Base-by-base conservation (phyloP, 2,888 invertebrate genomes). In the Ethmia dodecea region DNA sequence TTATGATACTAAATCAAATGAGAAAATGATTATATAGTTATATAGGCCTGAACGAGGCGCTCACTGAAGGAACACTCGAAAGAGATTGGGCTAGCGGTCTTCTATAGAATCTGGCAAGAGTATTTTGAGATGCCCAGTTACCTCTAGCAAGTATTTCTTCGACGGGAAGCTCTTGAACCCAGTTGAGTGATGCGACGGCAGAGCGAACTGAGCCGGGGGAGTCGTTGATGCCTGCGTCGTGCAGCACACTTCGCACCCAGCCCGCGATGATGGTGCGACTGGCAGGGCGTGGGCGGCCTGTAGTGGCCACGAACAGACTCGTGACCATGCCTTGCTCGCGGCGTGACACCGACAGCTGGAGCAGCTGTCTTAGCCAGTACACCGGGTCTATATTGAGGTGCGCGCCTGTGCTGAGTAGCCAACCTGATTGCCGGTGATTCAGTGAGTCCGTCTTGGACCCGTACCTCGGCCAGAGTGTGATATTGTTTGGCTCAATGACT, bases 291-390 rank as follows among this genome's bases (percentile, higher is more conserved):
- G 10, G 10, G 3, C 3, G 10, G 2, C 15, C 15, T 5, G 3
- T 1, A n/a, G 28, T 16, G 3, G n/a, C 10, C 8, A 28, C 5
- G n/a, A 28, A 28, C 5, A 10, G 15, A 12, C 13, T 27, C 8
- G 1, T 13, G n/a, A n/a, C n/a, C n/a, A n/a, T n/a, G n/a, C n/a
- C n/a, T 2, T 5, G 9, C 1, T 6, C 27, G 3, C 27, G 13
- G 6, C 27, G 10, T 5, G 13, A 4, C 12, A 9, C 6, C 9
- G 27, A 27, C 6, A 27, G 8, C 8, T 13, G 2, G 13, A 27
- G 5, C 14, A 28, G 31, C 24, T 31, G 18, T 27, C 24, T 28
- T 18, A 4, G 11, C 26, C 26, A 29, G 10, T 24, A 16, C 12
- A 26, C 20, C n/a, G 13, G 27, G 13, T 13, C 13, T 3, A 27